phyloP scores from a whole-genome alignment of 2,113 vertebrate species.

The Bettongia penicillata region DNA sequence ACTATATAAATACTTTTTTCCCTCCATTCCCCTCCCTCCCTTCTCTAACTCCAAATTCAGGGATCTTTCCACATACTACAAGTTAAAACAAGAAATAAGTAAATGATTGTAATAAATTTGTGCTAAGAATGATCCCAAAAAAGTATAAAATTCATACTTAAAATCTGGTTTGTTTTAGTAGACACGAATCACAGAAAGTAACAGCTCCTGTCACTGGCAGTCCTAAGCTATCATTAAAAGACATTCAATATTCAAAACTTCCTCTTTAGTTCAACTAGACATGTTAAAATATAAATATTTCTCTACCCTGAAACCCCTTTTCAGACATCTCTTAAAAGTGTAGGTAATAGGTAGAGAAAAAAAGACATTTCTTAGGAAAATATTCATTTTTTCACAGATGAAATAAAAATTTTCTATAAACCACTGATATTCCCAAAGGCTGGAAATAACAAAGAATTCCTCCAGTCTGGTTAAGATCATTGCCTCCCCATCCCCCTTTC shows the following conservation, averaged over 20 bases:
- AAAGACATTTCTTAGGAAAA: not conserved
- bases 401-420: not conserved
- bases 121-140: not conserved
- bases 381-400: not conserved
- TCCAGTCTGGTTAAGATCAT: not conserved
- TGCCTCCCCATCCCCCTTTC: not conserved
- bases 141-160: conserved; percentile 49
- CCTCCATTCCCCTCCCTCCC: not conserved
- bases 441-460: not conserved
- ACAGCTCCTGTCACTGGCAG: not conserved
- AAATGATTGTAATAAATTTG: not conserved
- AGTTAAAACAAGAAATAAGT: not conserved
- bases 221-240: conserved; percentile 45
- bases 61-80: not conserved
- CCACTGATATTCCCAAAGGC: not conserved
- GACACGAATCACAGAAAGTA: conserved; percentile 49
- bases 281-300: not conserved
- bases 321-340: not conserved
- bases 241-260: not conserved
- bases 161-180: not conserved
- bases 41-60: not conserved
- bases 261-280: not conserved
- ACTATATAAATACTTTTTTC: not conserved
- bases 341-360: not conserved
- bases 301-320: not conserved